phyloP scores from a whole-genome alignment of 2,113 vertebrate genomes.

The Podarcis muralis region DNA sequence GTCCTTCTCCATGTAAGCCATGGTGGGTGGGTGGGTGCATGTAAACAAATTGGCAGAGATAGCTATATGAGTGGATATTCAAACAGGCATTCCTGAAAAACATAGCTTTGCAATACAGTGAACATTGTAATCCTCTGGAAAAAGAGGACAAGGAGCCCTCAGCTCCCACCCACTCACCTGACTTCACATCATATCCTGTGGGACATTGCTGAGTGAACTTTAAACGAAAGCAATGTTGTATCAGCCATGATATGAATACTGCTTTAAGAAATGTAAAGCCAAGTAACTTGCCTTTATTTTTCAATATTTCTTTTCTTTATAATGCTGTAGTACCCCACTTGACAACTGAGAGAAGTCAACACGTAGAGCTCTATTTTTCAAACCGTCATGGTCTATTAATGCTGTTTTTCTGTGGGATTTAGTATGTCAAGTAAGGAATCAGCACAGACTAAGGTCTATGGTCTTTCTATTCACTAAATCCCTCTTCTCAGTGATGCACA shows the following conservation, averaged over 20 bases:
- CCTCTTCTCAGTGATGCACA: slow-evolving; percentile 72
- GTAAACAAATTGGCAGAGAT: background rate
- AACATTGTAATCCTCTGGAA: background rate
- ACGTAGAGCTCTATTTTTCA: slow-evolving; percentile 75
- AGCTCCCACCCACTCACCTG: background rate
- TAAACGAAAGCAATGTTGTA: slow-evolving; percentile 58
- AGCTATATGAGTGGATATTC: background rate
- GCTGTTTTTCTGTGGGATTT: slow-evolving; percentile 76
- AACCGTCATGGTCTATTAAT: slow-evolving; percentile 74
- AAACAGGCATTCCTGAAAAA: background rate
- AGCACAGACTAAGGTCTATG: slow-evolving; percentile 71
- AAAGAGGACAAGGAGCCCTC: background rate
- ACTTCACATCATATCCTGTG: background rate
- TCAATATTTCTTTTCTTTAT: slow-evolving; percentile 74
- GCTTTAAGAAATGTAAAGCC: slow-evolving; percentile 70
- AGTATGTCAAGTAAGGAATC: slow-evolving; percentile 73
- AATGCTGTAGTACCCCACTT: slow-evolving; percentile 68
- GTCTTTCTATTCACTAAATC: slow-evolving; percentile 75
- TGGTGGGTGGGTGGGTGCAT: no score
- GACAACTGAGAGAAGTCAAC: slow-evolving; percentile 78
- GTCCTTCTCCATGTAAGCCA: no score
- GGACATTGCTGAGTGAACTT: slow-evolving; percentile 65
- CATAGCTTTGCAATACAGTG: background rate
- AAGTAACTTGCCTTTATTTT: slow-evolving; percentile 65
- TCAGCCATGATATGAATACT: slow-evolving; percentile 65